phyloP scores from a whole-genome alignment of 2,113 vertebrate genomes.

The Geococcyx californianus region DNA sequence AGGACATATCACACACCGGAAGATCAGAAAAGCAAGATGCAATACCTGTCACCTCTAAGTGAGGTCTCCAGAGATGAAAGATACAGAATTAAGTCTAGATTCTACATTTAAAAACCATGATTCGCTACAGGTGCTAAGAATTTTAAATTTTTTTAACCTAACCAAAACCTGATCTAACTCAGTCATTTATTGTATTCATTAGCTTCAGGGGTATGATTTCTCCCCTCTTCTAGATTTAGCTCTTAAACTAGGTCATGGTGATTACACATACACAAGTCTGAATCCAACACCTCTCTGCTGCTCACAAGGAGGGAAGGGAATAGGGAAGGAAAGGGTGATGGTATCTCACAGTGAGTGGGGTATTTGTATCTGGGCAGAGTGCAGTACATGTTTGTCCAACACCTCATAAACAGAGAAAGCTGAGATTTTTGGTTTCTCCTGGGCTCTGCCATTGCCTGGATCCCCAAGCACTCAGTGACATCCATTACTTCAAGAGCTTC shows the following conservation, averaged over 20 bases:
- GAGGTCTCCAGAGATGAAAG: not conserved
- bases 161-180: not conserved
- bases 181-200: not conserved
- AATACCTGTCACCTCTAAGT: not conserved
- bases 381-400: not conserved
- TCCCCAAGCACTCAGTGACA: not conserved
- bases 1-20: not conserved
- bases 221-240: not conserved
- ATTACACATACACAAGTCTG: not conserved
- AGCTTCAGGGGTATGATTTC: not conserved
- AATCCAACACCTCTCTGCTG: not conserved
- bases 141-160: not conserved
- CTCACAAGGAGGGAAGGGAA: not conserved
- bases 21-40: not conserved
- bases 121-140: not conserved
- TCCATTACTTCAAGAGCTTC: not conserved
- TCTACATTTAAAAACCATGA: not conserved
- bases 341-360: rapidly evolving
- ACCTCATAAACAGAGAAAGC: not conserved
- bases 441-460: not conserved
- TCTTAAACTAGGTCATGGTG: not conserved
- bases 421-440: not conserved
- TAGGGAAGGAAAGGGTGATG: not conserved
- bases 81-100: not conserved
- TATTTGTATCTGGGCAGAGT: not conserved